These are phyloP conservation scores for Gorsachius goisagi DNA, from an alignment of 2,113 vertebrate species.

Conservation along the genomic window DNA sequence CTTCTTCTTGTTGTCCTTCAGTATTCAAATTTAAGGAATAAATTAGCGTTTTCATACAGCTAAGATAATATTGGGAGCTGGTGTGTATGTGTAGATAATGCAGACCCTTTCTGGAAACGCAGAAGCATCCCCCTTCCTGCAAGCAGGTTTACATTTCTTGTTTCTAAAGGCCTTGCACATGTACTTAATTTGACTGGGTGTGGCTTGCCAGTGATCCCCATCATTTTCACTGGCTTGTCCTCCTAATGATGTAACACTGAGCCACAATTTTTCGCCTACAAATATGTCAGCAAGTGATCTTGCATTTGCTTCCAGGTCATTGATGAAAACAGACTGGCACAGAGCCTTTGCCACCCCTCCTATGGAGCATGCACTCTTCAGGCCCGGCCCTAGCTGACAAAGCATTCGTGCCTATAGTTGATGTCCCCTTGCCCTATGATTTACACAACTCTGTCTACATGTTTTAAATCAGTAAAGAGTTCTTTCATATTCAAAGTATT, in stretches of 20 bases:
- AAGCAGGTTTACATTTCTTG: neutral
- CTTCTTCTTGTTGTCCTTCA: neutral
- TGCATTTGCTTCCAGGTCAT: neutral
- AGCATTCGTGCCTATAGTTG: neutral
- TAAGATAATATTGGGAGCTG: neutral
- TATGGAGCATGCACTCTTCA: neutral
- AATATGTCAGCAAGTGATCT: neutral
- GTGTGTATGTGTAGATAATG: neutral
- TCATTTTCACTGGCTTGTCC: neutral
- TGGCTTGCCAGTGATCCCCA: neutral
- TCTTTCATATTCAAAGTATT: neutral
- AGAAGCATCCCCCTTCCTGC: neutral
- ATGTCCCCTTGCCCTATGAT: neutral
- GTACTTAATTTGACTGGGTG: neutral
- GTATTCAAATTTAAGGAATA: neutral
- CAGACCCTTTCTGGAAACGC: neutral
- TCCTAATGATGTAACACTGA: neutral
- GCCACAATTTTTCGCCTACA: neutral
- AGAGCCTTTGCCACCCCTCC: neutral
- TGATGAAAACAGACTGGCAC: neutral
- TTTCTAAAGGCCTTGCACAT: neutral
- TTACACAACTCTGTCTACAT: neutral
- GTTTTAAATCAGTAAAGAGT: neutral
- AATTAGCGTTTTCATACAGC: neutral
- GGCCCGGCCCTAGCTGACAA: neutral